Evolutionary conservation across 1,140 invertebrate genomes (phyloP).

Genomic region (Dendroctonus valens): DNA sequence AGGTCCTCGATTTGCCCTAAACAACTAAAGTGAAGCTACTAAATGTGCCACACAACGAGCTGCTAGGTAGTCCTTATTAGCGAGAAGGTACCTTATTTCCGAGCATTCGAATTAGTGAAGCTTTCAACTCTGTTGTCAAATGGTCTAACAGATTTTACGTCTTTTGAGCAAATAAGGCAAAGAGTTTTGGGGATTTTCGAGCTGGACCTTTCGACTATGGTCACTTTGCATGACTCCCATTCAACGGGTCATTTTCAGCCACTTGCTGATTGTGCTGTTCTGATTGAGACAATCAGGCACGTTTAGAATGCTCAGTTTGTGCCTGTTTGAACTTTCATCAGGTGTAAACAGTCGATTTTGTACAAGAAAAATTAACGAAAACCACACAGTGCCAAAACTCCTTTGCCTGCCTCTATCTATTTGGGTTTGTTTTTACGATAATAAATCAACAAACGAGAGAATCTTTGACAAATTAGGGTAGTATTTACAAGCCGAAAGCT

Average conservation of each 20-base stretch:
- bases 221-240: too few relatives aligned
- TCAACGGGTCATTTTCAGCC: too few relatives aligned
- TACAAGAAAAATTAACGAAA: too few relatives aligned
- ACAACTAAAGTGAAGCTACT: slow-evolving; percentile 1
- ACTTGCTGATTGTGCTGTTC: too few relatives aligned
- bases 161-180: slow-evolving; percentile 22
- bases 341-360: too few relatives aligned
- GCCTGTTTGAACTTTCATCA: too few relatives aligned
- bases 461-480: slow-evolving; percentile 24
- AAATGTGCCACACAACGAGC: slow-evolving; percentile 28
- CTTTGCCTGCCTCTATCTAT: neutral
- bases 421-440: slow-evolving; percentile 5
- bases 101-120: slow-evolving; percentile 27
- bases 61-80: slow-evolving; percentile 25
- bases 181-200: slow-evolving; percentile 18
- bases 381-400: neutral
- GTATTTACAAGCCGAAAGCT: slow-evolving; percentile 5
- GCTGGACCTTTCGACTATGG: neutral
- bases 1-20: slow-evolving; percentile 4
- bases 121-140: slow-evolving; percentile 29
- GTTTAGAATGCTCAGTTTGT: too few relatives aligned
- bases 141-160: slow-evolving; percentile 26
- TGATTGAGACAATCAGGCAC: too few relatives aligned
- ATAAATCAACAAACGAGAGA: slow-evolving; percentile 22
- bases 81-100: slow-evolving; percentile 28